Evolutionary conservation across 23 tunicate species (phyloP).

Genomic region (Aplidium turbinatum): DNA sequence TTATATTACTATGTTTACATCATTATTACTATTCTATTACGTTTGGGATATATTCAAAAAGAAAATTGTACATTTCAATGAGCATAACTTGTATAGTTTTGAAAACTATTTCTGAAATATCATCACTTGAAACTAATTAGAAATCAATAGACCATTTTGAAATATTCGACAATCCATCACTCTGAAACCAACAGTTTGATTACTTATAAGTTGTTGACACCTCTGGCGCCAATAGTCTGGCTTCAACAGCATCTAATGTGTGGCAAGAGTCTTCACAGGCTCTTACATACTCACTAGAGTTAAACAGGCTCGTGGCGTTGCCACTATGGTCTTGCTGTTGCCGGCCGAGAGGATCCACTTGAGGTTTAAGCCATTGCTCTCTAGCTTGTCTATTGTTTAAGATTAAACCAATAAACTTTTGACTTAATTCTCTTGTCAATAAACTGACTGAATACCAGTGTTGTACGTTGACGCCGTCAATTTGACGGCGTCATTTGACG

Average conservation of each 20-base stretch:
- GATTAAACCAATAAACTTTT: no score
- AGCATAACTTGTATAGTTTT: neutral
- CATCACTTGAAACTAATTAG: no score
- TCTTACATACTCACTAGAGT: conserved; percentile 1
- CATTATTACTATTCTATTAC: no score
- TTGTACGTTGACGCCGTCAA: no score
- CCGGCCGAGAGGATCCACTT: conserved; percentile 19
- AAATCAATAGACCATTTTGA: no score
- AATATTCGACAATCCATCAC: neutral
- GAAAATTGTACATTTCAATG: neutral
- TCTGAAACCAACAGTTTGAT: neutral
- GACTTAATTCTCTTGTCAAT: no score
- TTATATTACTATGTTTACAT: no score
- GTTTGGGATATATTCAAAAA: no score
- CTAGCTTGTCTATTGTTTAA: conserved; percentile 12
- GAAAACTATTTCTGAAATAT: no score
- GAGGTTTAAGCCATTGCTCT: conserved; percentile 8
- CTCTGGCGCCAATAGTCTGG: conserved; percentile 48
- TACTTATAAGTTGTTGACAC: conserved; percentile 14
- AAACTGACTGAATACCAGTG: no score
- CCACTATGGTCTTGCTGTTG: conserved; percentile 9
- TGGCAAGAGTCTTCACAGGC: conserved; percentile 1
- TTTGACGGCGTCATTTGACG: no score
- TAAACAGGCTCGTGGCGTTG: conserved; percentile 26
- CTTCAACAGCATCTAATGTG: conserved; percentile 21